A percentile compares a stretch with the other conserved stretches of the same genome.
These are phyloP conservation scores for Myopa tessellatipennis DNA, from an alignment of 2,888 invertebrate species.

Conservation along the genomic window DNA sequence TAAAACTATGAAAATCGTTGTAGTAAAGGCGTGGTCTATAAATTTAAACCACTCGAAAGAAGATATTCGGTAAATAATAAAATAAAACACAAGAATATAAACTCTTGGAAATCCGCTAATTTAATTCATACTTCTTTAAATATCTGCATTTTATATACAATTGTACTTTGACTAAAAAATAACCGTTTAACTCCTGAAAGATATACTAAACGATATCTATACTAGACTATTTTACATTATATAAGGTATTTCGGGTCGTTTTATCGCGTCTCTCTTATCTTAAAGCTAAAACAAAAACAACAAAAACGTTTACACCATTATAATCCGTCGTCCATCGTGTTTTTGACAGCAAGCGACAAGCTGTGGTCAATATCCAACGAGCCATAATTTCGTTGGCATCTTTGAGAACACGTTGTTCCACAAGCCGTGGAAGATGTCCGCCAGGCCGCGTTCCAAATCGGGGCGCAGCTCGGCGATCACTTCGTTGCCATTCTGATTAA, in stretches of 20 bases:
- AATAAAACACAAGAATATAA: background rate
- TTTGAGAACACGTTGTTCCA: slow-evolving; percentile 73
- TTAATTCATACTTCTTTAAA: no score
- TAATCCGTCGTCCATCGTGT: background rate
- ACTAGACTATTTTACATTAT: no score
- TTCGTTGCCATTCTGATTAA: slow-evolving; percentile 73
- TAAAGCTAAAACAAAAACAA: background rate
- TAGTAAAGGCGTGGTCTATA: no score
- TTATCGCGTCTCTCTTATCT: background rate
- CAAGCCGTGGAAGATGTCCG: slow-evolving; percentile 71
- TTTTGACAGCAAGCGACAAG: no score
- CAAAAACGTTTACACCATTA: background rate
- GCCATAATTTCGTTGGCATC: slow-evolving; percentile 72
- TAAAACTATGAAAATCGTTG: no score
- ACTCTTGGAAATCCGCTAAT: background rate
- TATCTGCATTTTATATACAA: background rate
- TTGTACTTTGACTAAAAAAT: background rate
- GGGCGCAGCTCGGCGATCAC: slow-evolving; percentile 72
- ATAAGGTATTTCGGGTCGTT: no score
- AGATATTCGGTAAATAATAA: background rate
- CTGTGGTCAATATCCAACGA: slow-evolving; percentile 56
- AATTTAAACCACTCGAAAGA: no score
- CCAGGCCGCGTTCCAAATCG: slow-evolving; percentile 71
- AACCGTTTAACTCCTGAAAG: background rate
- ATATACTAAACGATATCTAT: no score